phyloP scores from a whole-genome alignment of 2,888 invertebrate genomes.

The Drosophila falleni region DNA sequence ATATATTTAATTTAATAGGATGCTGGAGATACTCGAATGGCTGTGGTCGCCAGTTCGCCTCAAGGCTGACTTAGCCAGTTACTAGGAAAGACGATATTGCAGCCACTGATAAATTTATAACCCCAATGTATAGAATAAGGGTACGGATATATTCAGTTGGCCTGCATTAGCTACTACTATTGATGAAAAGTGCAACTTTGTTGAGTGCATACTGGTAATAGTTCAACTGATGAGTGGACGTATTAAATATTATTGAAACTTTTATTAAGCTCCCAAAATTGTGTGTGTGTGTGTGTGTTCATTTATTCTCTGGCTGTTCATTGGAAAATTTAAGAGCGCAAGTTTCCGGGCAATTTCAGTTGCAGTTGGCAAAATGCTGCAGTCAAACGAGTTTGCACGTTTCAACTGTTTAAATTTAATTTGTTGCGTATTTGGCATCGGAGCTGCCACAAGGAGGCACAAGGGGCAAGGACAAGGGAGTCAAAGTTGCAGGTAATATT shows the following conservation, averaged over 20 bases:
- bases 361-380: constrained; percentile 39
- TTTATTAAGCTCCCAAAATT: constrained; percentile 20
- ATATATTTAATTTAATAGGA: constrained; percentile 24
- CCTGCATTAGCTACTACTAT: constrained; percentile 13
- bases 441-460: not conserved
- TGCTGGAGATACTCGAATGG: constrained; percentile 1
- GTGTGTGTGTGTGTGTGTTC: constrained; percentile 1
- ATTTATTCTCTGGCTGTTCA: constrained; percentile 29
- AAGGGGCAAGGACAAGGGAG: not conserved
- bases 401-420: constrained; percentile 77
- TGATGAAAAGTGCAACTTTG: constrained; percentile 38
- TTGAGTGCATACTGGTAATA: not conserved
- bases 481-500: constrained; percentile 42
- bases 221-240: constrained; percentile 1
- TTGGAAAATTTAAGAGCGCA: constrained; percentile 51
- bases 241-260: constrained; percentile 47
- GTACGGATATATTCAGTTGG: not conserved
- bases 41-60: constrained; percentile 14
- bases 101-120: constrained; percentile 33
- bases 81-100: constrained; percentile 9
- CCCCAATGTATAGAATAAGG: not conserved
- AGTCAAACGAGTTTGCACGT: constrained; percentile 65
- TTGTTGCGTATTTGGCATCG: constrained; percentile 50
- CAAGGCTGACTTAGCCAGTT: constrained; percentile 1
- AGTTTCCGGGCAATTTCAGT: constrained; percentile 54